phyloP scores from a whole-genome alignment of 2,888 invertebrate genomes.

The Herminia tarsipennalis region DNA sequence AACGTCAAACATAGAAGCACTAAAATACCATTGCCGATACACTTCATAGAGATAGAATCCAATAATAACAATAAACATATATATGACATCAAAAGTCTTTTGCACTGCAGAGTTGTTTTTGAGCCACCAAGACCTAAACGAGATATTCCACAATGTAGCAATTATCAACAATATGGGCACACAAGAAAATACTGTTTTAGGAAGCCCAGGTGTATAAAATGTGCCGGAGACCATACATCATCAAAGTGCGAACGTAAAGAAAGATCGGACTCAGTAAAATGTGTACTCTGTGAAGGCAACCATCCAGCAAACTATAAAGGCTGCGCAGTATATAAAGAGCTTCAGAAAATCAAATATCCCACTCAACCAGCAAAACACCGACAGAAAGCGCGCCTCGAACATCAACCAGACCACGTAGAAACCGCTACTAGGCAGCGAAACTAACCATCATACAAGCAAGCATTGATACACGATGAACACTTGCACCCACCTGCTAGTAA shows the following conservation, averaged over 20 bases:
- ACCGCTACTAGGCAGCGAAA: not conserved
- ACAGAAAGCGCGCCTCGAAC: not conserved
- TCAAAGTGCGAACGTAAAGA: slow-evolving; percentile 6
- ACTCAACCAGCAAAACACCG: not conserved
- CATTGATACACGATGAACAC: not conserved
- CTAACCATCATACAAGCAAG: not conserved
- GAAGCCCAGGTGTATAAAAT: not conserved
- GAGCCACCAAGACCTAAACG: not conserved
- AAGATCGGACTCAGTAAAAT: not conserved
- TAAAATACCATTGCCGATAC: not conserved
- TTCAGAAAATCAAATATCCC: no score
- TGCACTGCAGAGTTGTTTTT: not conserved
- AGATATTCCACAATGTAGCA: not conserved
- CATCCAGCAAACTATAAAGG: no score
- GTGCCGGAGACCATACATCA: not conserved
- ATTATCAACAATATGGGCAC: no score
- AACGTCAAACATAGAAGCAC: not conserved
- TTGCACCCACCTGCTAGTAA: not conserved
- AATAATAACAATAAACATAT: not conserved
- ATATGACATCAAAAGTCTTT: not conserved
- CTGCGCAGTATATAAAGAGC: no score
- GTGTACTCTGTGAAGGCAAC: no score
- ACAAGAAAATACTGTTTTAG: slow-evolving; percentile 2
- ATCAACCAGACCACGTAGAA: not conserved
- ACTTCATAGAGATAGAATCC: no score